Evolutionary conservation across 2,113 vertebrate genomes (phyloP).

Genomic region (Pomatostomus ruficeps): DNA sequence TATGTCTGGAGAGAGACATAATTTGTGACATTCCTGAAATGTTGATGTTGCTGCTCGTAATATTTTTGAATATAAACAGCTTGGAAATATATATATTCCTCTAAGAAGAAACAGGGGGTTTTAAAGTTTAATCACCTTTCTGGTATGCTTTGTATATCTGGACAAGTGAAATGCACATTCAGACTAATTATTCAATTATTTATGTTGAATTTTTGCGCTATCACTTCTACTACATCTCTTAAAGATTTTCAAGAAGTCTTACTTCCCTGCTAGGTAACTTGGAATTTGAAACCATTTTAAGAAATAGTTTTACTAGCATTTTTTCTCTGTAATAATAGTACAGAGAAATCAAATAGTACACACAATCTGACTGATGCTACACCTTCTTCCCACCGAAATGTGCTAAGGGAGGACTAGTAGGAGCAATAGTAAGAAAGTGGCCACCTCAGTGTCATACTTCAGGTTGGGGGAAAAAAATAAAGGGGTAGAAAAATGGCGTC

Average conservation of each 20-base stretch:
- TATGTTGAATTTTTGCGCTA: background rate
- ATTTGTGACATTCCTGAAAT: background rate
- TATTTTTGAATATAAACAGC: background rate
- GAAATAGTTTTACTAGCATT: background rate
- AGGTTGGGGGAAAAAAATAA: background rate
- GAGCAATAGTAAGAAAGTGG: background rate
- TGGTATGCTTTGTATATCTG: background rate
- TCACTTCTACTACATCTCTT: background rate
- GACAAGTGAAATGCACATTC: background rate
- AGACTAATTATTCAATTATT: background rate
- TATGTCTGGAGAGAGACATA: background rate
- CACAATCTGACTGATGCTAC: background rate
- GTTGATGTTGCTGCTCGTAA: background rate
- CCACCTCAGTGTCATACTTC: background rate
- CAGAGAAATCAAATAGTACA: background rate
- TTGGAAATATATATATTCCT: background rate
- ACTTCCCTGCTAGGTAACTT: background rate
- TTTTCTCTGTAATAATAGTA: background rate
- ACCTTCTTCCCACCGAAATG: background rate
- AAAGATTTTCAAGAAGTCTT: background rate
- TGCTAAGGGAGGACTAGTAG: background rate
- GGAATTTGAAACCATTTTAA: background rate
- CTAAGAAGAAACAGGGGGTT: accelerated
- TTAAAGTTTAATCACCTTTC: background rate
- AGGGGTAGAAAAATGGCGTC: background rate